Evolutionary conservation across 1,140 invertebrate genomes (phyloP), one percentile per base, ranked within the genome.

Genomic region (Coboldia fuscipes): DNA sequence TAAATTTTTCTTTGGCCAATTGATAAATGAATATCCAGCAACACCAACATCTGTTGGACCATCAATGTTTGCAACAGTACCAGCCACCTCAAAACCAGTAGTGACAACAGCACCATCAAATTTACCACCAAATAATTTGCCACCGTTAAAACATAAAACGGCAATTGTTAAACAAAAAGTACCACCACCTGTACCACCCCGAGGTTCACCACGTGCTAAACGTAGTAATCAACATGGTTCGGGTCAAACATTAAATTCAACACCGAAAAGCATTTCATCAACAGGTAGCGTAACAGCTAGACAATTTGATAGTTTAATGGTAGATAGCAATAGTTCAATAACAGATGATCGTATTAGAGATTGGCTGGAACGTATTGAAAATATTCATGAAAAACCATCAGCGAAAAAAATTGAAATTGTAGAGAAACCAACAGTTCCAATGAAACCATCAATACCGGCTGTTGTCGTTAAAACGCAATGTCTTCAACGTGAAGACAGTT

Each of bases 141-240:
- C 38, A 38, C 38, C 38, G 30, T 42, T 39, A 52, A 52, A 37
- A 44, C 54, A 38, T 58, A 65, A 37, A 53, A 60, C 37, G 16
- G 20, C 19, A 23, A 38, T 38, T 23, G 33, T 48, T 34, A 73
- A 73, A 53, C 61, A 65, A 37, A 72, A 72, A 47, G 65, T 80
- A 4, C 78, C 77, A 7, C 79, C 79, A 17, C 79, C 79, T 10
- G 78, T 83, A 13, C 79, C 79, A 19, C 79, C 78, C 3, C 58
- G 78, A 37, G 77, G 79, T n/a, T 74, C 72, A n/a, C 71, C 70
- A 6, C 65, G 65, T 57, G 46, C 57, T 37, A 69, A 69, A 57
- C 30, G 30, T n/a, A 10, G 24, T 27, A 27, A 10, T n/a, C 12
- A 14, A n/a, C 4, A 10, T 14, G 21, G 30, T 15, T 12, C 17